phyloP scores from a whole-genome alignment of 2,888 invertebrate species.

The Xestia c-nigrum region DNA sequence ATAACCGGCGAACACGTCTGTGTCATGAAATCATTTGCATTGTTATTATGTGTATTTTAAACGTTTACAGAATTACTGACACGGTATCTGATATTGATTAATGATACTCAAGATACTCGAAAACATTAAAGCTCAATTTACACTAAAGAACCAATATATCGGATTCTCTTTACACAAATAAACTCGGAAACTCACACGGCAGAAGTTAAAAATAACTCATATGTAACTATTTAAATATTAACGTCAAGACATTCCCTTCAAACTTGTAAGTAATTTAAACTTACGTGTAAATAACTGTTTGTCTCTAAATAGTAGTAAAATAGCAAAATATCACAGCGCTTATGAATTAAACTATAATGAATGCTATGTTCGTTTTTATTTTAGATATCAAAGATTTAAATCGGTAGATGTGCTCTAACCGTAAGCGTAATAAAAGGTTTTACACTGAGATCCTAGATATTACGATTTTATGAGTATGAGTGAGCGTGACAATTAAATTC shows the following conservation, averaged over 20 bases:
- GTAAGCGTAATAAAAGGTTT: neutral
- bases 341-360: slow-evolving; percentile 5
- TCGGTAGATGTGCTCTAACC: neutral
- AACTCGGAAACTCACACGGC: neutral
- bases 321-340: slow-evolving; percentile 17
- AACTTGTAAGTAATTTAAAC: slow-evolving; percentile 11
- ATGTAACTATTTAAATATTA: neutral
- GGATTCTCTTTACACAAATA: neutral
- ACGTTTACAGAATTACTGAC: slow-evolving; percentile 9
- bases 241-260: slow-evolving; percentile 29
- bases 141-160: neutral
- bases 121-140: slow-evolving; percentile 25
- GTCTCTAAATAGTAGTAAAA: slow-evolving; percentile 5
- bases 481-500: neutral
- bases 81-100: slow-evolving; percentile 1
- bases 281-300: slow-evolving; percentile 37
- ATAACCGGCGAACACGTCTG: neutral
- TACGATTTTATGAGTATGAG: neutral
- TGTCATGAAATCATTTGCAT: neutral
- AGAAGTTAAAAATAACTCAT: neutral
- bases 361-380: slow-evolving; percentile 22
- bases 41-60: neutral
- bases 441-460: no score
- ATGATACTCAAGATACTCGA: slow-evolving; percentile 8
- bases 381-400: slow-evolving; percentile 5